phyloP scores from a whole-genome alignment of 2,113 vertebrate species.

The Morone chrysops region DNA sequence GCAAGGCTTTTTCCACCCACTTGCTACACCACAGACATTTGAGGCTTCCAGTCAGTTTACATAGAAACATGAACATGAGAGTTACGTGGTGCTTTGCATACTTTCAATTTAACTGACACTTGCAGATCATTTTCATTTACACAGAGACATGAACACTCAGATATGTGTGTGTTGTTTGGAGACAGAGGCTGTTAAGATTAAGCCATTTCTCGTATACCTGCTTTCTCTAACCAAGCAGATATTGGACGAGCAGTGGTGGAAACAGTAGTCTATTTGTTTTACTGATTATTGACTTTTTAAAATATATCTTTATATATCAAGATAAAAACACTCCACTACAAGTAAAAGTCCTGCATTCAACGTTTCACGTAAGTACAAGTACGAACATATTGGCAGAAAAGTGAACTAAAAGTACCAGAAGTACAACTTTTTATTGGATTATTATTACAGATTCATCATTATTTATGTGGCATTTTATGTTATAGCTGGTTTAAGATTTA shows the following conservation, averaged over 20 bases:
- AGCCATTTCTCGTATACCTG: not conserved
- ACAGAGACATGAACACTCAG: not conserved
- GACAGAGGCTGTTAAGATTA: not conserved
- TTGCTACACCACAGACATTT: conserved; percentile 39
- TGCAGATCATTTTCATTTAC: not conserved
- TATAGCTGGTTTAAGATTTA: not conserved
- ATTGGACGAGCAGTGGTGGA: not conserved
- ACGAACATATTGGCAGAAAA: no score
- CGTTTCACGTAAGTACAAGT: not conserved
- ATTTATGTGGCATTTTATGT: not conserved
- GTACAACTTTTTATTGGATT: not conserved
- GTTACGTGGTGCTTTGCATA: not conserved
- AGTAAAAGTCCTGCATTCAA: not conserved
- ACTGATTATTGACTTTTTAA: no score
- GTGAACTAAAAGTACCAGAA: no score
- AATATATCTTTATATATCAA: not conserved
- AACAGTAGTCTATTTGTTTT: no score
- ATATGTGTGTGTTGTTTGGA: not conserved
- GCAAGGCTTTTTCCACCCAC: conserved; percentile 47
- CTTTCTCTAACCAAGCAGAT: not conserved
- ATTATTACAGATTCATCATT: not conserved
- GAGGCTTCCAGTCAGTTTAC: conserved; percentile 46
- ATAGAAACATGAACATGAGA: conserved; percentile 2
- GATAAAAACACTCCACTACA: not conserved
- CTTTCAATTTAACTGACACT: conserved; percentile 24